These are phyloP conservation scores for Tetanocera ferruginea DNA, from an alignment of 2,888 invertebrate species.

Conservation along the genomic window DNA sequence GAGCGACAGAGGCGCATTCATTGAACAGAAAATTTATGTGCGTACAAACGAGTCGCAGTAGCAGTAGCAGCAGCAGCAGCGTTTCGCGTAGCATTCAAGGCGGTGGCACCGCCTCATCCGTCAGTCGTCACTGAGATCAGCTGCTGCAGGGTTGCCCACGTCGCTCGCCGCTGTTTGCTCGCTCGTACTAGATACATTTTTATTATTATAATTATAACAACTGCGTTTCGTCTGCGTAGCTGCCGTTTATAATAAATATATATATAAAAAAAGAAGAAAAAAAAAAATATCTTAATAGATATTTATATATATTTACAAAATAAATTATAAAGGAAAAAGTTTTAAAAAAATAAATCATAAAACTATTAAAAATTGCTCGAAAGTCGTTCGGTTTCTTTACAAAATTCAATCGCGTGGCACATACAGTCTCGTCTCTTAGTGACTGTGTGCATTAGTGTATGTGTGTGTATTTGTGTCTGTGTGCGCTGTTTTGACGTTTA, in stretches of 20 bases:
- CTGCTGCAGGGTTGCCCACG: slow-evolving; percentile 58
- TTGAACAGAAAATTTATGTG: no score
- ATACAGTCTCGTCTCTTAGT: slow-evolving; percentile 20
- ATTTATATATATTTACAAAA: not conserved
- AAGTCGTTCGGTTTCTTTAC: slow-evolving; percentile 6
- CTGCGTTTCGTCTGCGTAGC: slow-evolving; percentile 12
- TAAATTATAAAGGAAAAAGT: not conserved
- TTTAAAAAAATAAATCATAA: not conserved
- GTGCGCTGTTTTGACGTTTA: slow-evolving; percentile 34
- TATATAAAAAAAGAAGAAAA: slow-evolving; percentile 19
- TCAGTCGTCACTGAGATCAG: slow-evolving; percentile 62
- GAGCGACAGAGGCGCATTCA: no score
- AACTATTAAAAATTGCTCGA: not conserved
- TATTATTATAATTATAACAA: slow-evolving; percentile 6
- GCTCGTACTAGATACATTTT: slow-evolving; percentile 16
- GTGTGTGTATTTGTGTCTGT: not conserved
- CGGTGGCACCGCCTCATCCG: slow-evolving; percentile 38
- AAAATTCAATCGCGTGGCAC: slow-evolving; percentile 24
- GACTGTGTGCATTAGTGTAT: slow-evolving; percentile 25
- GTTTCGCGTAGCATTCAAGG: slow-evolving; percentile 11
- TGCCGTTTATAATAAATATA: slow-evolving; percentile 19
- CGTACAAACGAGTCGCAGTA: no score
- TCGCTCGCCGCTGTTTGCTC: slow-evolving; percentile 33
- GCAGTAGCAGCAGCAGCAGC: not conserved
- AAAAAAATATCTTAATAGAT: not conserved